phyloP scores from a whole-genome alignment of 1,140 invertebrate genomes.

The Sitobion miscanthi region DNA sequence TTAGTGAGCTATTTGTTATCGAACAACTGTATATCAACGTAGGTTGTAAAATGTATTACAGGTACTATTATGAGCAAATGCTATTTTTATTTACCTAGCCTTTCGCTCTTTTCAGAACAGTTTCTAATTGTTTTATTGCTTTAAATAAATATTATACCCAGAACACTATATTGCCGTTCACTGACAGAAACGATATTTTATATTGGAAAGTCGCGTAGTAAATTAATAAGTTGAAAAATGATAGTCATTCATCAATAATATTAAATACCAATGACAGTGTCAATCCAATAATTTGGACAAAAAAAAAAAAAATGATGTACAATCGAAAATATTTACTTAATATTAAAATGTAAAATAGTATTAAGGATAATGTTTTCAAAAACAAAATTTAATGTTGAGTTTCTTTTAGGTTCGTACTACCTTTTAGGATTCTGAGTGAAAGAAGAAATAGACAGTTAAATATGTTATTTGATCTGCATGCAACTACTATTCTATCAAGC shows the following conservation, averaged over 20 bases:
- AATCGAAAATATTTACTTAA: not conserved
- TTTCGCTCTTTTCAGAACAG: not conserved
- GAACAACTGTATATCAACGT: not conserved
- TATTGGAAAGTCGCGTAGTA: not conserved
- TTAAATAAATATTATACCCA: not conserved
- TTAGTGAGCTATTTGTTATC: not conserved
- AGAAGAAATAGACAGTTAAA: not conserved
- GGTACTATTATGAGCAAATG: no score
- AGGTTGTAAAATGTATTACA: no score
- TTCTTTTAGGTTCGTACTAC: not conserved
- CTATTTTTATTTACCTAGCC: not conserved
- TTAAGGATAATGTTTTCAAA: no score
- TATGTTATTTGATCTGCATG: not conserved
- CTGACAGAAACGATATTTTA: not conserved
- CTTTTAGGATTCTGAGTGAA: not conserved
- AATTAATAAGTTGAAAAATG: not conserved
- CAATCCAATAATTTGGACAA: not conserved
- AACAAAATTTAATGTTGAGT: not conserved
- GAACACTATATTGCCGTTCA: not conserved
- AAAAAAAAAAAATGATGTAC: not conserved
- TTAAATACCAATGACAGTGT: not conserved
- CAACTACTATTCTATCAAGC: not conserved
- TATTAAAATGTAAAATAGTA: no score
- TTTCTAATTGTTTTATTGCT: not conserved
- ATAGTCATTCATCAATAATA: not conserved